Evolutionary conservation across 2,797 vertebrate genomes (phyloP).

Genomic region (Neomorphus geoffroyi): DNA sequence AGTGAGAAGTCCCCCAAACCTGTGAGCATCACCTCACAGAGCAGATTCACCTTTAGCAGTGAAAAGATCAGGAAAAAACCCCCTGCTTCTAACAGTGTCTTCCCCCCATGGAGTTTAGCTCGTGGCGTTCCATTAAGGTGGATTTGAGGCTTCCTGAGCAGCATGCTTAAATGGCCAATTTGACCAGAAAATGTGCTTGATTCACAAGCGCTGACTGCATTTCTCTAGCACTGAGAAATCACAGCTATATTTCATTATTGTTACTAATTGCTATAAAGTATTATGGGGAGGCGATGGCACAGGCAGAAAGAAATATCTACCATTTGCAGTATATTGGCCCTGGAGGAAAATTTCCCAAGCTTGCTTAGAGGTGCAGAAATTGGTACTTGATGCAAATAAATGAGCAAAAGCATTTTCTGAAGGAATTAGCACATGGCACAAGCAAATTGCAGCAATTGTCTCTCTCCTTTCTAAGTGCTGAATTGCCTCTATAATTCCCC

Average conservation of each 20-base stretch:
- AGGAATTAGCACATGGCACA: slow-evolving; percentile 35
- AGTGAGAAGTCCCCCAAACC: not conserved
- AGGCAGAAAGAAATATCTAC: not conserved
- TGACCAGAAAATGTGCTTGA: slow-evolving; percentile 28
- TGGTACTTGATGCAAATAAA: not conserved
- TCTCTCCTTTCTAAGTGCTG: slow-evolving; percentile 54
- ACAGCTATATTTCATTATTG: slow-evolving; percentile 38
- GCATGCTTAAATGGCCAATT: slow-evolving; percentile 19
- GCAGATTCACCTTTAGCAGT: not conserved
- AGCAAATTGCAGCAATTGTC: slow-evolving; percentile 70
- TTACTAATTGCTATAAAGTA: slow-evolving; percentile 56
- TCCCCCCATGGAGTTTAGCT: not conserved
- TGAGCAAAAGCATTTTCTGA: slow-evolving; percentile 31
- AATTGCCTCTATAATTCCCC: slow-evolving; percentile 68
- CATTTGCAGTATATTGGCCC: slow-evolving; percentile 6
- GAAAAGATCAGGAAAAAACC: not conserved
- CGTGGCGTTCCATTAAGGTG: not conserved
- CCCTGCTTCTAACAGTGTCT: not conserved
- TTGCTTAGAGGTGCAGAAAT: slow-evolving; percentile 39
- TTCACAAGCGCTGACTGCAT: not conserved
- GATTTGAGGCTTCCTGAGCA: slow-evolving; percentile 56
- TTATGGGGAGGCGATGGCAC: not conserved
- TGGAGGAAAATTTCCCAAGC: not conserved
- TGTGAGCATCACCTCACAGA: not conserved
- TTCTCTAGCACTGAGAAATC: slow-evolving; percentile 2